A percentile compares a stretch with the other conserved stretches of the same genome.
Conservation (phyloP, 2,113 vertebrate genomes). For the Lampris megalopsis region DNA sequence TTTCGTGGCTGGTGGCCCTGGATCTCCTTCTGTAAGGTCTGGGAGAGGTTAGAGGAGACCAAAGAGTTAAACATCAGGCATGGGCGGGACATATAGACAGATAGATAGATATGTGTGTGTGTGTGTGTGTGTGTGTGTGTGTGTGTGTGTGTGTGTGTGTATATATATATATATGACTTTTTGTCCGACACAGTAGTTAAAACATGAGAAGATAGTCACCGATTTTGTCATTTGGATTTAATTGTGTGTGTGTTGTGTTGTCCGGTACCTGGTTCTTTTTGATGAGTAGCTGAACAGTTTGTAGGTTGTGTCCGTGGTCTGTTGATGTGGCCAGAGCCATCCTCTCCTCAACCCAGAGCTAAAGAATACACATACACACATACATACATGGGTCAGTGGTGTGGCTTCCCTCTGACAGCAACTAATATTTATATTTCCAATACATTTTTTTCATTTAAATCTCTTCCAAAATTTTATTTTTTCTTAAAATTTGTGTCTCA, state of each 20-base stretch:
- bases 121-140: conserved; percentile 2
- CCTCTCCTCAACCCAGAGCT: conserved; percentile 89
- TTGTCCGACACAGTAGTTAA: too few relatives aligned
- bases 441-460: too few relatives aligned
- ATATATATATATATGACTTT: background rate
- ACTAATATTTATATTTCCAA: too few relatives aligned
- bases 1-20: conserved; percentile 97
- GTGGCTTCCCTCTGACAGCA: too few relatives aligned
- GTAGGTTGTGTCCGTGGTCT: conserved; percentile 97
- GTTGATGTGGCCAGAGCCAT: conserved; percentile 95
- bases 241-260: background rate
- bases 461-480: too few relatives aligned
- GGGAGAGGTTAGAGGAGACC: conserved; percentile 16
- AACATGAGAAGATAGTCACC: too few relatives aligned
- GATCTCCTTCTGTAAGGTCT: conserved; percentile 99
- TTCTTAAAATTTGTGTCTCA: too few relatives aligned
- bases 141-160: background rate
- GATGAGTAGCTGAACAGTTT: conserved; percentile 97
- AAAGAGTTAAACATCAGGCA: background rate
- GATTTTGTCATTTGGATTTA: background rate
- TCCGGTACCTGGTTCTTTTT: conserved; percentile 96
- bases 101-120: background rate
- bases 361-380: conserved; percentile 51
- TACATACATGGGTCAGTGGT: background rate
- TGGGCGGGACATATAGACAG: background rate